phyloP scores from a whole-genome alignment of 2,113 vertebrate species.

The Macquaria ambigua region DNA sequence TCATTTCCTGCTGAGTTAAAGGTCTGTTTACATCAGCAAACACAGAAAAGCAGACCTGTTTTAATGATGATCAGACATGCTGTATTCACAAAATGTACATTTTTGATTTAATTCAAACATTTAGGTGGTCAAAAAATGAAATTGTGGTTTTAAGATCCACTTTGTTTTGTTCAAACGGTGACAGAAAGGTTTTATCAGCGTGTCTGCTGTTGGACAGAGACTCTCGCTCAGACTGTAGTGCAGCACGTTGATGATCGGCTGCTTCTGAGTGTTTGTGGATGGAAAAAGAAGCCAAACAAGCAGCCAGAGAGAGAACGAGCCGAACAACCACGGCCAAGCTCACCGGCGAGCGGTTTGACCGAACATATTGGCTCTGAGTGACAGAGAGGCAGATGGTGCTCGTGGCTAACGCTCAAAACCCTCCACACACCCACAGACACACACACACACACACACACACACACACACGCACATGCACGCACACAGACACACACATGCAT shows the following conservation, averaged over 20 bases:
- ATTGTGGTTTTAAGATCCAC: neutral
- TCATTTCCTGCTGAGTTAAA: neutral
- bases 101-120: neutral
- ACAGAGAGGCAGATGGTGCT: slow-evolving; percentile 95
- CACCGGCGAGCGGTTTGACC: slow-evolving; percentile 76
- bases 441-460: slow-evolving; percentile 54
- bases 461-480: too few species aligned
- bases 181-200: neutral
- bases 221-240: neutral
- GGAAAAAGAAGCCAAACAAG: slow-evolving; percentile 64
- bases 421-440: neutral
- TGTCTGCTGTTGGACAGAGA: neutral
- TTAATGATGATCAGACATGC: neutral
- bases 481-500: neutral
- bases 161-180: neutral
- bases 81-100: neutral
- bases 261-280: neutral
- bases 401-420: slow-evolving; percentile 84
- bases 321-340: slow-evolving; percentile 65
- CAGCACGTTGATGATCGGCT: neutral
- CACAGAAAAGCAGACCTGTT: neutral
- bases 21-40: neutral
- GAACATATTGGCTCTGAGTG: slow-evolving; percentile 92
- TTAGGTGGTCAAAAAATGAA: neutral
- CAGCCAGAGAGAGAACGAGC: slow-evolving; percentile 7